These are phyloP conservation scores for Lepus timidus DNA, from an alignment of 2,113 vertebrate species.

Conservation along the genomic window DNA sequence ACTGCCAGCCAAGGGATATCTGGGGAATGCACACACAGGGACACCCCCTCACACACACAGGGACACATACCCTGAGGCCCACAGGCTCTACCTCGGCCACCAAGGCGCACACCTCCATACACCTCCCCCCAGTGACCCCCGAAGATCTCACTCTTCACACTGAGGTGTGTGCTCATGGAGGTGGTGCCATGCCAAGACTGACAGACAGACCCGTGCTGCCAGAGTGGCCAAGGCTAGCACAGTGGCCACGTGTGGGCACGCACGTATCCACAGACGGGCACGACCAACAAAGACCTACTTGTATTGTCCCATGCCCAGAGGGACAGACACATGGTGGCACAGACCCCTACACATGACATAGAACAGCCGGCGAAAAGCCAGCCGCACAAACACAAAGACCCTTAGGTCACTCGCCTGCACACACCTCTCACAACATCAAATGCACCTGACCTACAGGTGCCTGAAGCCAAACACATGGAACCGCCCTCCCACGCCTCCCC, in stretches of 20 bases:
- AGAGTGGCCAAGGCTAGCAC: neutral
- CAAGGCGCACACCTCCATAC: neutral
- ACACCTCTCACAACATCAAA: neutral
- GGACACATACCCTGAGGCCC: neutral
- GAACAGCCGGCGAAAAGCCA: neutral
- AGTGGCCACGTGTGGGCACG: neutral
- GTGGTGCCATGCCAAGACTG: neutral
- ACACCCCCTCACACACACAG: neutral
- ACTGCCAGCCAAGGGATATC: neutral
- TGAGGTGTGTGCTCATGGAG: neutral
- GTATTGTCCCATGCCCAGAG: neutral
- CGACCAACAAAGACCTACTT: neutral
- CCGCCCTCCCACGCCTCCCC: neutral
- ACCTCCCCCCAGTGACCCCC: neutral
- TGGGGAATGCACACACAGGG: neutral
- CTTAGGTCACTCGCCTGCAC: accelerated
- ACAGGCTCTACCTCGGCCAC: neutral
- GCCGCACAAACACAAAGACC: accelerated
- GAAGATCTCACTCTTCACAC: neutral
- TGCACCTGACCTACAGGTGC: neutral
- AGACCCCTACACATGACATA: too few relatives aligned
- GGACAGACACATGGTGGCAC: neutral
- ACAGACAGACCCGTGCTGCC: neutral
- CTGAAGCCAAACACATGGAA: neutral
- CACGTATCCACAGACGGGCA: neutral